Evolutionary conservation across 2,797 vertebrate genomes (phyloP).

Genomic region (Chelon auratus): DNA sequence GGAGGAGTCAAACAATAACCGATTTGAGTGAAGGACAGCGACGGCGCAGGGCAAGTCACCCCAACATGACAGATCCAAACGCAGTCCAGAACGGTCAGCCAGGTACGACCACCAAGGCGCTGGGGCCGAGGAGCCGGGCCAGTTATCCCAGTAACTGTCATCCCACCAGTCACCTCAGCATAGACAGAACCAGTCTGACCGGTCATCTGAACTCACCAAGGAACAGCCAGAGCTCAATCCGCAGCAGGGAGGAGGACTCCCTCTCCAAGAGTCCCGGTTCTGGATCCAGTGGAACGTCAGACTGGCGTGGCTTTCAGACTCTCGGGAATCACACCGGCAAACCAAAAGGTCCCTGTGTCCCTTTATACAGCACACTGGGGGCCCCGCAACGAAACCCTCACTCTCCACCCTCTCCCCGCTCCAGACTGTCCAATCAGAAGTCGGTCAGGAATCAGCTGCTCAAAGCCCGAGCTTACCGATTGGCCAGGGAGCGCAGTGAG

Average conservation of each 20-base stretch:
- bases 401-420: slow-evolving; percentile 71
- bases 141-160: slow-evolving; percentile 71
- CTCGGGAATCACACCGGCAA: slow-evolving; percentile 54
- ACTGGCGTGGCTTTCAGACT: slow-evolving; percentile 73
- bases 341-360: slow-evolving; percentile 29
- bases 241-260: slow-evolving; percentile 65
- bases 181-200: slow-evolving; percentile 52
- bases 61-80: slow-evolving; percentile 52
- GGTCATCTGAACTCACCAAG: slow-evolving; percentile 46
- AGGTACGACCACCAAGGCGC: background rate
- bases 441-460: slow-evolving; percentile 78
- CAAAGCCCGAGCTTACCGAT: slow-evolving; percentile 72
- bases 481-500: slow-evolving; percentile 72
- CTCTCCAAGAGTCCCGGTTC: slow-evolving; percentile 71
- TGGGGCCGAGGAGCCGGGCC: slow-evolving; percentile 68
- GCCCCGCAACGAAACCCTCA: slow-evolving; percentile 36
- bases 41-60: slow-evolving; percentile 77
- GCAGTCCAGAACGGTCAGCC: slow-evolving; percentile 21
- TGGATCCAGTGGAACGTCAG: slow-evolving; percentile 53
- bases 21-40: slow-evolving; percentile 70
- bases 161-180: slow-evolving; percentile 49
- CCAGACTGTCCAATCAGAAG: slow-evolving; percentile 73
- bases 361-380: slow-evolving; percentile 73
- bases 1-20: slow-evolving; percentile 72
- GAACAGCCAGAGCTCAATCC: slow-evolving; percentile 31